Evolutionary conservation across 2,888 invertebrate genomes (phyloP).

Genomic region (Chymomyza fuscimana): DNA sequence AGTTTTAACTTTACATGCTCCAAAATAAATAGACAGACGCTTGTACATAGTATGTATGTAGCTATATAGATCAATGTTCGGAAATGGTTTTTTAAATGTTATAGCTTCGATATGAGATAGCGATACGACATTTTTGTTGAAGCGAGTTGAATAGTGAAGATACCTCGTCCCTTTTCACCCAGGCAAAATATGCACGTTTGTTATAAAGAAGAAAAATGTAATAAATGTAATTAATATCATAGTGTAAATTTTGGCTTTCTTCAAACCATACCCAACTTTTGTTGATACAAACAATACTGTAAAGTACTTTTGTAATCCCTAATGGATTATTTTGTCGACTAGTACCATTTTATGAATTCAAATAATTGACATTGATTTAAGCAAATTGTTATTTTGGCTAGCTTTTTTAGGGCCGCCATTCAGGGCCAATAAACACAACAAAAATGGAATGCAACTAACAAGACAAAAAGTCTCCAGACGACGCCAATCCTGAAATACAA

Average conservation of each 20-base stretch:
- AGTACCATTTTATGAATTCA: neutral
- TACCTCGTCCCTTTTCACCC: too few species aligned
- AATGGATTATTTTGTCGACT: too few species aligned
- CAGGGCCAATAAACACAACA: neutral
- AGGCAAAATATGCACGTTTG: too few species aligned
- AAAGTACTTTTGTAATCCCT: too few species aligned
- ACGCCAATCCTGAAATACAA: conserved; percentile 14
- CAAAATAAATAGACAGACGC: conserved; percentile 50
- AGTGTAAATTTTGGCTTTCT: too few species aligned
- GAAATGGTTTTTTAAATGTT: neutral
- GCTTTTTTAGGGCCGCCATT: conserved; percentile 4
- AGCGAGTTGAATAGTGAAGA: too few species aligned
- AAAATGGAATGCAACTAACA: neutral
- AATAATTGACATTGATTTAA: conserved; percentile 47
- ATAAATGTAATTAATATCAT: too few species aligned
- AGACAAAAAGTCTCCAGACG: conserved; percentile 37
- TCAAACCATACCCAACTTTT: too few species aligned
- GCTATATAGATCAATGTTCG: neutral
- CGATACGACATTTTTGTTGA: too few species aligned
- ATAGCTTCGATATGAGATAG: too few species aligned
- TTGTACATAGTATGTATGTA: neutral
- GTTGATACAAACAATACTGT: too few species aligned
- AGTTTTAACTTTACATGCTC: conserved; percentile 55
- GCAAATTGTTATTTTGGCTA: conserved; percentile 27
- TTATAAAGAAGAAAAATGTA: too few species aligned